A percentile compares a stretch with the other conserved stretches of the same genome.
phyloP scores from a whole-genome alignment of 2,113 vertebrate species.

The Peromyscus maniculatus region DNA sequence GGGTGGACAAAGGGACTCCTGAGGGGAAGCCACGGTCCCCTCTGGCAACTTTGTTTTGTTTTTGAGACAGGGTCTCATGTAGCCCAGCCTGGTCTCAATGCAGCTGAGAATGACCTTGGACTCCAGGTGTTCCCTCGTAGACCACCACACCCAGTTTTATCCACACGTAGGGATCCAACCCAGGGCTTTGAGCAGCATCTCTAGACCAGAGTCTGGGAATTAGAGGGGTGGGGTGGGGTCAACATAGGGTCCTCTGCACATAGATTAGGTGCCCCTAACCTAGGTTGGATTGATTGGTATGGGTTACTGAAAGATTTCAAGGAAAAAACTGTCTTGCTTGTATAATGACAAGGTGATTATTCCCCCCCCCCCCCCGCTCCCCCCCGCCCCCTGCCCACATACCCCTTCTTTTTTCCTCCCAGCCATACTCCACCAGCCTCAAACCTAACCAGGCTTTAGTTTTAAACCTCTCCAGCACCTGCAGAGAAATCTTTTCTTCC shows the following conservation, averaged over 20 bases:
- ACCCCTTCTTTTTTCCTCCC: background rate
- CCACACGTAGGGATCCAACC: background rate
- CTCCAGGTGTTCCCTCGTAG: background rate
- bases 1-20: background rate
- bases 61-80: background rate
- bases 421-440: background rate
- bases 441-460: background rate
- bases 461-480: background rate
- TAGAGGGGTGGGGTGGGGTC: rapidly evolving
- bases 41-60: background rate
- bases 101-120: background rate
- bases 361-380: background rate
- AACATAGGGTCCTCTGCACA: background rate
- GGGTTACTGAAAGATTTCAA: background rate
- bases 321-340: background rate
- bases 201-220: background rate
- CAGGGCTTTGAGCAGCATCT: background rate
- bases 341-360: too few relatives aligned
- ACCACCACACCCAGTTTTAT: background rate
- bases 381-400: background rate
- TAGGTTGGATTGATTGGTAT: too few relatives aligned
- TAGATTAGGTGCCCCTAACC: background rate
- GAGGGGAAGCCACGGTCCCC: background rate
- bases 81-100: background rate
- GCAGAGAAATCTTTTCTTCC: background rate